Evolutionary conservation across 2,888 invertebrate species (phyloP), one percentile per base, ranked within the genome.

Genomic region (Chouioia cunea): DNA sequence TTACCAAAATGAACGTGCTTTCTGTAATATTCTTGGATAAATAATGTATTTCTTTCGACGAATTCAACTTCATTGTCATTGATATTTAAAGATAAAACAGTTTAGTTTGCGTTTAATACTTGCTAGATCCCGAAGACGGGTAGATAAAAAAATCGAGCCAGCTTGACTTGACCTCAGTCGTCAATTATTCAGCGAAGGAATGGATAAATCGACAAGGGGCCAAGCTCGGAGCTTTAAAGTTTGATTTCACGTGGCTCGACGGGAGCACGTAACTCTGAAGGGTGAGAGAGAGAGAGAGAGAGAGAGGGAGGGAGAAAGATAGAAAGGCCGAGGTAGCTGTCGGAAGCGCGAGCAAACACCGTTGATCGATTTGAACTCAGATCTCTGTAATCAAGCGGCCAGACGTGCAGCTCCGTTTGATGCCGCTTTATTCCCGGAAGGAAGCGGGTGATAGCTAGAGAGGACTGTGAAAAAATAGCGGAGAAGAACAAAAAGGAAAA

Each of bases 311-410:
- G 15, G 12, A 8, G 27, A 46, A n/a, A 53, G 43, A n/a, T 60
- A 58, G 23, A 65, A 57, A 54, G 65, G 43, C 43, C 36, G 69
- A 4, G 14, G 16, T 2, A 48, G 48, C 48, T 16, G 48, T 16
- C 15, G 48, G n/a, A 20, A 64, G 69, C 18, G 47, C 57, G 75
- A 75, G 75, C 74, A 77, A 78, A 76, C 72, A 76, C 63, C 67
- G 75, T 71, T 66, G 76, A 77, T 78, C 75, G 77, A 77, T 84
- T 84, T 83, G 79, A 83, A 82, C 83, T 82, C 81, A 78, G 82
- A 83, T 83, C 82, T 82, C 81, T 81, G 82, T 82, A 83, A 84
- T 84, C 84, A 84, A 82, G 80, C 81, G 78, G 78, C 78, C 76
- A 77, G 68, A 75, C 77, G 78, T 78, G 68, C 73, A 68, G 70